Evolutionary conservation across 2,113 vertebrate species (phyloP).

Genomic region (Peromyscus californicus): DNA sequence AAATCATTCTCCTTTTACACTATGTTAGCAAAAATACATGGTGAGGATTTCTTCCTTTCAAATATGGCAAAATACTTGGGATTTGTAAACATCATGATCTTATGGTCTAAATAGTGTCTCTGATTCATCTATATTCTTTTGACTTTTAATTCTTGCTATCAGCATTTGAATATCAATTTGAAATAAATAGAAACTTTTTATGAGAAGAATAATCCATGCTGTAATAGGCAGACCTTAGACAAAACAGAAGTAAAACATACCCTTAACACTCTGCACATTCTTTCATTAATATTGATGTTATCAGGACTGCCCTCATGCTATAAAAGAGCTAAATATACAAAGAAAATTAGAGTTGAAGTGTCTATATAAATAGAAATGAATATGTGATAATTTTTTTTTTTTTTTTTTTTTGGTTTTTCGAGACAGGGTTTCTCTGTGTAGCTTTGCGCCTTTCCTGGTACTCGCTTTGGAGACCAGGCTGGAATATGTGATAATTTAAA

Average conservation of each 20-base stretch:
- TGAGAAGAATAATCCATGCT: neutral
- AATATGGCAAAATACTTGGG: slow-evolving; percentile 34
- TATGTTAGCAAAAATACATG: neutral
- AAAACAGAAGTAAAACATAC: neutral
- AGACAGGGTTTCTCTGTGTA: no score
- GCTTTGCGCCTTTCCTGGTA: no score
- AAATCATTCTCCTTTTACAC: slow-evolving; percentile 33
- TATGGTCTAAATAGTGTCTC: neutral
- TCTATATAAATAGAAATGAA: neutral
- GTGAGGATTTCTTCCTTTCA: slow-evolving; percentile 32
- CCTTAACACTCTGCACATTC: neutral
- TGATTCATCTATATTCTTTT: neutral
- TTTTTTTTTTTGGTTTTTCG: no score
- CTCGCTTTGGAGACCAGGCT: no score
- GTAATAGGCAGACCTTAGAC: neutral
- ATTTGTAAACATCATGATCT: neutral
- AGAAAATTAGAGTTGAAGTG: neutral
- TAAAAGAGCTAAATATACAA: slow-evolving; percentile 7
- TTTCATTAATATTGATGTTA: neutral
- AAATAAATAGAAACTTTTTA: neutral
- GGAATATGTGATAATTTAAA: neutral
- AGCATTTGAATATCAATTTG: neutral
- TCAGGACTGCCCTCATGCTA: neutral
- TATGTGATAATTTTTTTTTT: neutral
- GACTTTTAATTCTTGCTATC: slow-evolving; percentile 8